Evolutionary conservation across 2,113 vertebrate species (phyloP).

Genomic region (Sula dactylatra): DNA sequence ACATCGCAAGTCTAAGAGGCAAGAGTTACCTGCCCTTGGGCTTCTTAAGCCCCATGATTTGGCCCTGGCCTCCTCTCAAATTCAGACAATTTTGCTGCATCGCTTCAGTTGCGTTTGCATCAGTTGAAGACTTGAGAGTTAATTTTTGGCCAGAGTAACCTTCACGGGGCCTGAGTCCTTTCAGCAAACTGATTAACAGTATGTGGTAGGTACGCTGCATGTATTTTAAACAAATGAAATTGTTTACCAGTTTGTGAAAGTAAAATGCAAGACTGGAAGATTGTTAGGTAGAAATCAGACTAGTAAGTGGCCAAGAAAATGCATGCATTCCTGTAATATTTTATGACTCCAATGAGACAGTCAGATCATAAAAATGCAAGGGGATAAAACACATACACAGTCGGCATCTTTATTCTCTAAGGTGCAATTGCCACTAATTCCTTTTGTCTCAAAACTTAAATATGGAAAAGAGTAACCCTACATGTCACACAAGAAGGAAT

Average conservation of each 20-base stretch:
- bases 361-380: background rate
- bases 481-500: background rate
- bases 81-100: background rate
- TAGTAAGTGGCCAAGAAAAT: background rate
- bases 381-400: background rate
- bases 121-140: background rate
- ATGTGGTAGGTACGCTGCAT: background rate
- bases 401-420: background rate
- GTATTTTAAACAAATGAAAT: background rate
- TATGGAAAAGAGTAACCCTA: background rate
- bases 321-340: background rate
- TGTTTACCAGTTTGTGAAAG: background rate
- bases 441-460: background rate
- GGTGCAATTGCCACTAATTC: background rate
- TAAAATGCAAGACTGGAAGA: background rate
- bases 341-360: background rate
- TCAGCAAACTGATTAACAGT: background rate
- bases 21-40: background rate
- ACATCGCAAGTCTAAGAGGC: background rate
- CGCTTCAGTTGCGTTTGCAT: background rate
- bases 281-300: constrained; percentile 1
- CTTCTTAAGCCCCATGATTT: background rate
- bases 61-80: background rate
- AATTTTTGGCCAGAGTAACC: background rate
- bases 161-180: background rate